These are phyloP conservation scores for Taeniopygia guttata DNA, from an alignment of 2,797 vertebrate genomes.

Conservation along the genomic window DNA sequence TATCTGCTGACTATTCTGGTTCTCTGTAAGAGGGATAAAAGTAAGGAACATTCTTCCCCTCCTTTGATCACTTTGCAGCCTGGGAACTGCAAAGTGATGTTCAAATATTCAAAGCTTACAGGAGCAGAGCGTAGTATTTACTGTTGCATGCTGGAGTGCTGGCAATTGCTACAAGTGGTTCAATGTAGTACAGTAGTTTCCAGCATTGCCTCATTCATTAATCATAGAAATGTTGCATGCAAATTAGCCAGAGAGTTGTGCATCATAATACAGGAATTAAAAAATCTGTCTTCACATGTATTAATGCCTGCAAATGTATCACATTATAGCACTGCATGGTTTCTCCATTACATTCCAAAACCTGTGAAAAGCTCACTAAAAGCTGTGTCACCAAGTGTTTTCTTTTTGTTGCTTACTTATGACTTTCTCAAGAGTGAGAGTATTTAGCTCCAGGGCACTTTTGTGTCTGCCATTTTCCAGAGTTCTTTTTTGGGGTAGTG, in stretches of 20 bases:
- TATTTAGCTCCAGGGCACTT: not conserved
- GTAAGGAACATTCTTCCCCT: not conserved
- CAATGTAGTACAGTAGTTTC: not conserved
- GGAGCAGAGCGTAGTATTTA: not conserved
- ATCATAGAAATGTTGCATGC: not conserved
- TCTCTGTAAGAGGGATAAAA: not conserved
- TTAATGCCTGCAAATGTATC: not conserved
- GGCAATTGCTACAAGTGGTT: not conserved
- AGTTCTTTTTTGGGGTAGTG: not conserved
- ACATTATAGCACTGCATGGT: not conserved
- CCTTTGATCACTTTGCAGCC: not conserved
- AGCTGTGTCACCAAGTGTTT: not conserved
- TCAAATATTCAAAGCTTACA: not conserved
- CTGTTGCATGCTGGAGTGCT: not conserved
- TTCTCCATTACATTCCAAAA: not conserved
- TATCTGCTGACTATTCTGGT: not conserved
- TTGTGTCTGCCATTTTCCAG: not conserved
- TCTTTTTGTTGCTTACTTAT: not conserved
- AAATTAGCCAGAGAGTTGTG: constrained; percentile 10
- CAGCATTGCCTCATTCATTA: constrained; percentile 27
- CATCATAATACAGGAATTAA: not conserved
- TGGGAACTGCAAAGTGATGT: not conserved
- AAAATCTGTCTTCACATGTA: not conserved
- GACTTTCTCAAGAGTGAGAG: not conserved
- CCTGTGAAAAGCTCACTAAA: not conserved